Evolutionary conservation across 2,888 invertebrate genomes (phyloP).

Genomic region (Ischnus inquisitorius): DNA sequence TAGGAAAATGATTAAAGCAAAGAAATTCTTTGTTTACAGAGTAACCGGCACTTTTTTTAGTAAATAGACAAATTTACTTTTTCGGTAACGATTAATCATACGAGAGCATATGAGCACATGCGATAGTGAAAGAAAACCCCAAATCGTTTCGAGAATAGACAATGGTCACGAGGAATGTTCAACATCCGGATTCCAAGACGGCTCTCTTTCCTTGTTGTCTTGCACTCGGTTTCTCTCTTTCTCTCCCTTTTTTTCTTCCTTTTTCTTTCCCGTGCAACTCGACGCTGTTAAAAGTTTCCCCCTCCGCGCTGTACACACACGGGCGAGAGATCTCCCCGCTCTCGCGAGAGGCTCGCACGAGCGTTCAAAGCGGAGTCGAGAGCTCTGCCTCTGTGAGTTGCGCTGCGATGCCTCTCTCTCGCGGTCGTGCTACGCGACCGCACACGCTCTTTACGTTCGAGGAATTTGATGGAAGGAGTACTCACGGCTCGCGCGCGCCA

Average conservation of each 20-base stretch:
- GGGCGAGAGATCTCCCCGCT: background rate
- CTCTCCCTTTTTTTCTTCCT: constrained; percentile 11
- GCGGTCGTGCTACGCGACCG: constrained; percentile 35
- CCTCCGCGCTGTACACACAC: background rate
- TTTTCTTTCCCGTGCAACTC: constrained; percentile 8
- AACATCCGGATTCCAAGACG: constrained; percentile 52
- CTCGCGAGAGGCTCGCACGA: constrained; percentile 6
- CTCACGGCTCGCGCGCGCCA: constrained; percentile 44
- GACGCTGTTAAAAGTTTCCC: constrained; percentile 10
- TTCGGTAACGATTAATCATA: background rate
- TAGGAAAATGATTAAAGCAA: background rate
- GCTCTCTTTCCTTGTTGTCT: constrained; percentile 21
- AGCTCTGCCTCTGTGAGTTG: constrained; percentile 15
- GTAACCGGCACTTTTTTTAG: background rate
- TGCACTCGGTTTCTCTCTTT: constrained; percentile 10
- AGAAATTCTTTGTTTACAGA: constrained; percentile 8
- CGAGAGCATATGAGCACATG: background rate
- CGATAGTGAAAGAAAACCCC: background rate
- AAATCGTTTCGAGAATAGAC: constrained; percentile 20
- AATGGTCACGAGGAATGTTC: constrained; percentile 28
- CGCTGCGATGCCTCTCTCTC: constrained; percentile 17
- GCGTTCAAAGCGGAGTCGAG: constrained; percentile 15
- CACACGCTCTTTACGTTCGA: constrained; percentile 61
- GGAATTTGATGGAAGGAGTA: constrained; percentile 66
- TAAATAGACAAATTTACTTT: background rate